Evolutionary conservation across 2,113 vertebrate species (phyloP).

Genomic region (Larimichthys polyactis): DNA sequence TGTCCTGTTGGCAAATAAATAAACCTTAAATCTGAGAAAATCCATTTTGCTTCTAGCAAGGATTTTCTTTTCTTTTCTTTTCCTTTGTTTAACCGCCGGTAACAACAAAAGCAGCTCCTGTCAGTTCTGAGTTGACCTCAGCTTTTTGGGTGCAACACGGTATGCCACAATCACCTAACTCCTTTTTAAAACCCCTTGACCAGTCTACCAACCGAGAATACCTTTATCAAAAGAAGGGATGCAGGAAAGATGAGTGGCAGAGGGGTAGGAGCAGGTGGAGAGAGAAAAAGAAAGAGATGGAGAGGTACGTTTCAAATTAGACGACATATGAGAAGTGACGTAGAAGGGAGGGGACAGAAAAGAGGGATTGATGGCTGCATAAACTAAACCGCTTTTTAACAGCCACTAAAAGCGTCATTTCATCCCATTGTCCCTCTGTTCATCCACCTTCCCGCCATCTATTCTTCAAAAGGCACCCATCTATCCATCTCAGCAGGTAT

Average conservation of each 20-base stretch:
- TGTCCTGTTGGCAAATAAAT: slow-evolving; percentile 7
- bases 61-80: background rate
- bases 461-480: slow-evolving; percentile 55
- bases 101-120: background rate
- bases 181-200: background rate
- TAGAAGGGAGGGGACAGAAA: slow-evolving; percentile 7
- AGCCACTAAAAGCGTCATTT: slow-evolving; percentile 31
- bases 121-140: background rate
- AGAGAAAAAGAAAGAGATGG: slow-evolving; percentile 16
- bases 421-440: slow-evolving; percentile 33
- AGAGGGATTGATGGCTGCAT: slow-evolving; percentile 15
- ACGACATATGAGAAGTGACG: slow-evolving; percentile 13
- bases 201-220: background rate
- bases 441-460: slow-evolving; percentile 14
- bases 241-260: background rate
- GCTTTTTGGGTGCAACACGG: background rate
- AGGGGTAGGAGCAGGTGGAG: background rate
- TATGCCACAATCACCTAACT: background rate
- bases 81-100: background rate
- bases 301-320: slow-evolving; percentile 12
- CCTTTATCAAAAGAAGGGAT: slow-evolving; percentile 9
- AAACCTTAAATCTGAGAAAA: slow-evolving; percentile 7
- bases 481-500: slow-evolving; percentile 30
- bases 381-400: slow-evolving; percentile 28
- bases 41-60: background rate